Base-by-base conservation (phyloP, 2,888 invertebrate genomes). In the Agriopis aurantiaria region DNA sequence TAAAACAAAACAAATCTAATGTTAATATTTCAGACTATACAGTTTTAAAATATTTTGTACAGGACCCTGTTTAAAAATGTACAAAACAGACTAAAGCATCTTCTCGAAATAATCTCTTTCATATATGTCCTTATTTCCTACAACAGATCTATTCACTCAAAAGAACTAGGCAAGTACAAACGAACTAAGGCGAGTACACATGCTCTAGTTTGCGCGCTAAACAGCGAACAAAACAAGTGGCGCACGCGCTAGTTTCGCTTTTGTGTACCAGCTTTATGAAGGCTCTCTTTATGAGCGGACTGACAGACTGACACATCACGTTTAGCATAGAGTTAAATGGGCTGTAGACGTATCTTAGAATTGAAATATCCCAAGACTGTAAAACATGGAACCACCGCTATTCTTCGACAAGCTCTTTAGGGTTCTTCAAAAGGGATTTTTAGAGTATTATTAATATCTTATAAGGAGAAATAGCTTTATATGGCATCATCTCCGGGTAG, bases 151-250 rank as follows among this genome's bases (percentile, higher is more conserved):
- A 68, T 62, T 71, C 61, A 69, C 56, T 40, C 41, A 59, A 60
- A 62, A 62, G 53, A 53, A 48, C 45, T 33, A 59, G 33, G 48
- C 46, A 33, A 59, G 58, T 8, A 40, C 60, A 62, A 61, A 41
- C 9, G 69, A 71, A 75, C 63, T 46, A 66, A 74, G 68, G 61
- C 71, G 48, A 68, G 68, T 64, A 64, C 48, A 72, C 68, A 74
- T 73, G 71, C 68, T 72, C 75, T 56, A 74, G 71, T 68, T 75
- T 71, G 49, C 48, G 40, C 43, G 55, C 67, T 61, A 70, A 68
- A 72, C 49, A 48, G 17, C 58, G 60, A 57, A 71, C 70, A 71
- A 71, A 71, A 64, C 70, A 71, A 71, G 55, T 71, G 63, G 66
- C 62, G 41, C 70, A 51, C 46, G 70, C 49, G 59, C 70, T 64